Evolutionary conservation across 1,140 invertebrate species (phyloP), one percentile per base, ranked within the genome.

Genomic region (Bicyclus anynana): DNA sequence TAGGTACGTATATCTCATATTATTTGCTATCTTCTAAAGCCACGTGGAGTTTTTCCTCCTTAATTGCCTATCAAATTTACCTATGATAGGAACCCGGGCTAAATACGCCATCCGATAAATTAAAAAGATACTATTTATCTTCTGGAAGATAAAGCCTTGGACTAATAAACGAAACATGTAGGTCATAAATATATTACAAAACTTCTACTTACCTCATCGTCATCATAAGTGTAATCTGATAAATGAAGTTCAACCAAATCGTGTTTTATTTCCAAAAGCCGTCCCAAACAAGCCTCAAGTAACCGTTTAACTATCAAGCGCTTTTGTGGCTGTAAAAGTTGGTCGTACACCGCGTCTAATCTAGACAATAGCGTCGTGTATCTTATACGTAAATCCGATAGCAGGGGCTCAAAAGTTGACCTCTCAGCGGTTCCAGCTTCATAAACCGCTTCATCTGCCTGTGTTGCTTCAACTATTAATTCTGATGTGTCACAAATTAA

Each of bases 271-370:
- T 96, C 94, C 13, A 95, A 80, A 57, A 95, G 87, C 52, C 97
- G 90, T 2, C 95, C 97, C 38, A 98, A 90, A 20, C 92, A 92
- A 0, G 93, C 92, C 78, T 98, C 96, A 0, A 98, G 78, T 1
- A 97, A 77, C 61, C 94, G 93, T 42, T 93, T 92, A 0, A 98
- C 90, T 2, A 98, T 87, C 21, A 94, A 72, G 37, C 97, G 89
- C 78, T 98, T 98, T 82, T 99, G 97, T 0, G 97, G 96, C 75
- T 99, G 97, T 20, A 97, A 90, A 53, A 97, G 92, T 88, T 97
- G 96, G 76, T 98, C 97, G 70, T 97, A 96, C 54, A 95, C 95
- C 59, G 92, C 85, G 71, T 96, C 93, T 7, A 99, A 74, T 59
- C 92, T 92, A 53, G 95, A 93, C 9, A 94, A 91, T 0, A 96